Evolutionary conservation across 2,113 vertebrate genomes (phyloP), one percentile per base, ranked within the genome.

Genomic region (Microcebus griseorufus): DNA sequence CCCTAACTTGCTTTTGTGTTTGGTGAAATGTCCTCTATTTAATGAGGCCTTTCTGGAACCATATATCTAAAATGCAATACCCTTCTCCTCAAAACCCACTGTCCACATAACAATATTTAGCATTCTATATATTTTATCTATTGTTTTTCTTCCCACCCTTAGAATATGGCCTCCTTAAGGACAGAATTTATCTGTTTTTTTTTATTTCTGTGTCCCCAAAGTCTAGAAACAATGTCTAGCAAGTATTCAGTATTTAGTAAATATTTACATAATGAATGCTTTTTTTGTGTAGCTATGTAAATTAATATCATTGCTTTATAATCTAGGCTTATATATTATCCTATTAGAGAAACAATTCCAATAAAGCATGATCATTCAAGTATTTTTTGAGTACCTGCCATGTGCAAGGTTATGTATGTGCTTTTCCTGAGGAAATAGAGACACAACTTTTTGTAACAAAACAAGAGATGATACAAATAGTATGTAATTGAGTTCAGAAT

Each of bases 391-490:
- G 25, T 75, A 37, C 51, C 12, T 94, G 18, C 25, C 67, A 78
- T 79, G 22, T 64, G 5, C n/a, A 67, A 85, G 25, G 62, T 51
- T 90, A 11, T 85, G n/a, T 87, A 11, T 85, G 32, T 87, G 34
- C 39, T 79, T 93, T 96, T 48, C 55, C 45, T 37, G 87, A 81
- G 65, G 32, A 90, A 94, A 79, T 89, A 14, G 58, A 65, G 32
- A 87, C 88, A 85, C 27, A 95, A 87, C 32, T 86, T 96, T 89
- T 51, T 70, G 25, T 84, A 85, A 89, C 37, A 95, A 67, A 96
- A 75, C 83, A 73, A 79, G 11, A 96, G 42, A 70, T 75, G 25
- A 29, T 62, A 80, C 3, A 83, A 25, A 80, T 64, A 93, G 55
- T 55, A 85, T 72, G 34, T 90, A 90, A 22, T 53, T 80, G 65